A percentile compares a stretch with the other conserved stretches of the same genome.
phyloP scores from a whole-genome alignment of 2,888 invertebrate species.

The Apeira syringaria region DNA sequence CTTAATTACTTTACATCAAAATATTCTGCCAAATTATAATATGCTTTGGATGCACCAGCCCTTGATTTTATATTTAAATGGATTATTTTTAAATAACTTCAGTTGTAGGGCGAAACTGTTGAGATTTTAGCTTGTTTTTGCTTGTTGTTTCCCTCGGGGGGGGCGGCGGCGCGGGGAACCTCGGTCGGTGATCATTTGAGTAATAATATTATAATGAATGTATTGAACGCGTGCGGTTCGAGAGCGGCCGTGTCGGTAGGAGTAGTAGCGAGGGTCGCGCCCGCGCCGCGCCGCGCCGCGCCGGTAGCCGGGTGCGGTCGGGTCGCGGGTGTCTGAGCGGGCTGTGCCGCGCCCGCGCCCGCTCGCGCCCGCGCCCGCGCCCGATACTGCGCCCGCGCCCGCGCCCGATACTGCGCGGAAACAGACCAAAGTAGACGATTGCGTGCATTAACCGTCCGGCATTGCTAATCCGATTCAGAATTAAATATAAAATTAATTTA shows the following conservation, averaged over 20 bases:
- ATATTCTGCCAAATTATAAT: too few relatives aligned
- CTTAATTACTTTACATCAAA: too few relatives aligned
- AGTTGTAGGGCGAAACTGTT: constrained; percentile 12
- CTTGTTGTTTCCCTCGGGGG: constrained; percentile 15
- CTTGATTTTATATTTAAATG: too few relatives aligned
- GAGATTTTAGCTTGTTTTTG: constrained; percentile 15
- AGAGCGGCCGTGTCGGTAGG: constrained; percentile 27
- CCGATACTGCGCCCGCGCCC: constrained; percentile 77
- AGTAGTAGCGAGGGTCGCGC: too few relatives aligned
- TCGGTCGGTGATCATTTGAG: constrained; percentile 6
- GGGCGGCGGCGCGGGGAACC: not conserved
- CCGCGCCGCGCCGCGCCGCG: constrained; percentile 30
- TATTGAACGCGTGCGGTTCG: constrained; percentile 15
- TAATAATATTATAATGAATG: constrained; percentile 5
- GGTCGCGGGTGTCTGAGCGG: constrained; percentile 70
- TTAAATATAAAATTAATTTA: too few relatives aligned
- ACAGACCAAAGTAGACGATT: constrained; percentile 62
- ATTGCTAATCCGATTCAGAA: too few relatives aligned
- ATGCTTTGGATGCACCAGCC: too few relatives aligned
- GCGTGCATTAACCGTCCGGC: constrained; percentile 51
- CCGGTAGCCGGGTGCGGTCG: constrained; percentile 50
- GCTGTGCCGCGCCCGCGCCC: constrained; percentile 64
- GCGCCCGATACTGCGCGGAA: constrained; percentile 59
- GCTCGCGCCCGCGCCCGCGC: constrained; percentile 79
- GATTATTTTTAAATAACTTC: too few relatives aligned